Base-by-base conservation (phyloP, 2,888 invertebrate species). In the Gnatocerus cornutus region DNA sequence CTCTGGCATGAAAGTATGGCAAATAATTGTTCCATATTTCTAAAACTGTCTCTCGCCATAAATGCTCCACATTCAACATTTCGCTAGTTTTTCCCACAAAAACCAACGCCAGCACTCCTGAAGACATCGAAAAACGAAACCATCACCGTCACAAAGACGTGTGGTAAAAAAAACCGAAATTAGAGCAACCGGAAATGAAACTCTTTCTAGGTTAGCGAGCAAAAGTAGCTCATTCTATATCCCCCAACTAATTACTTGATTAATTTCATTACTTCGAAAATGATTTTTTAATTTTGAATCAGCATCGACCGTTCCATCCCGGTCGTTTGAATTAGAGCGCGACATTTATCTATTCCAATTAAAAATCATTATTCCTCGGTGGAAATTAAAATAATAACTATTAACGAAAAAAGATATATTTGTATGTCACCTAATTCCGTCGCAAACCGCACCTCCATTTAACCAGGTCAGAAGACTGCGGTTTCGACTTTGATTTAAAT, bases 1-100 rank as follows among this genome's bases (percentile, higher is more conserved):
- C 74, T 74, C 67, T 71, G 76, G 70, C 75, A 80, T 76, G 84
- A 84, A 84, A 84, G 84, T 83, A 82, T 78, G 80, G 77, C 78
- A 80, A 79, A 79, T 79, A 76, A 79, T 77, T 77, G 81, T 77
- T 80, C 80, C 72, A 78, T 79, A 78, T 82, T 80, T 77, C 75
- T 74, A 77, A 82, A 46, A 80, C 80, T 81, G 79, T 77, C 76
- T 75, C 74, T 73, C 62, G 48, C 10, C 9, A 6, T 37, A 50
- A 21, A 50, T 61, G 61, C 14, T 61, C 61, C 21, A 61, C 21
- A 21, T 21, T 21, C 21, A 21, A 21, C 2, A 29, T 45, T 59
- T 59, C 46, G 43, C 21, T 43, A n/a, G 14, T 58, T 45, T 58
- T 58, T 41, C 13, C 29, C 14, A 12, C 5, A 29, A 29, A 5